Evolutionary conservation across 2,113 vertebrate species (phyloP).

Genomic region (Oncorhynchus mykiss): DNA sequence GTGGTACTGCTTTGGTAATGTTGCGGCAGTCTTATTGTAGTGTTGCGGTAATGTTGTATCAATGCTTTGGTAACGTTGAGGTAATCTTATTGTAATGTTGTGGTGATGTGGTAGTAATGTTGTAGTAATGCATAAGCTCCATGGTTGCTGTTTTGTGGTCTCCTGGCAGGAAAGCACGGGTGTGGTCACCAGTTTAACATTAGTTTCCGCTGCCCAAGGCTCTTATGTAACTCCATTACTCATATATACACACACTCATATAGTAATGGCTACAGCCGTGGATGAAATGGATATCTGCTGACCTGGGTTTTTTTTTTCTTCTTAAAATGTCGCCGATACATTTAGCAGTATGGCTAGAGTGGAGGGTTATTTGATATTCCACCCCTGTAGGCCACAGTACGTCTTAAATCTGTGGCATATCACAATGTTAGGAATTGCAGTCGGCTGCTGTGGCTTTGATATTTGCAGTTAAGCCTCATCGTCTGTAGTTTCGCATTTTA

Average conservation of each 20-base stretch:
- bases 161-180: slow-evolving; percentile 16
- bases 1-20: too few relatives aligned
- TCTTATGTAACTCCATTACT: slow-evolving; percentile 43
- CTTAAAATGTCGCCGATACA: slow-evolving; percentile 28
- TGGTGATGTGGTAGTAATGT: too few relatives aligned
- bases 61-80: too few relatives aligned
- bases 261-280: slow-evolving; percentile 1
- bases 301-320: slow-evolving; percentile 3
- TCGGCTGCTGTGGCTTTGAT: too few relatives aligned
- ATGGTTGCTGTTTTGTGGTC: slow-evolving; percentile 9
- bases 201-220: slow-evolving; percentile 1
- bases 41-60: too few relatives aligned
- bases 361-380: slow-evolving; percentile 45
- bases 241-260: slow-evolving; percentile 9
- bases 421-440: too few relatives aligned
- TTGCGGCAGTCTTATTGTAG: too few relatives aligned
- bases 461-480: background rate
- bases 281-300: slow-evolving; percentile 42
- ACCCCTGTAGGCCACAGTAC: slow-evolving; percentile 3
- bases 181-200: slow-evolving; percentile 20
- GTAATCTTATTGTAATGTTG: too few relatives aligned
- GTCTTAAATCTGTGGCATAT: too few relatives aligned
- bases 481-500: background rate
- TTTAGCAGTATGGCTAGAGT: slow-evolving; percentile 46
- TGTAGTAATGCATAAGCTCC: background rate